Evolutionary conservation across 2,797 vertebrate species (phyloP).

Genomic region (Leptodactylus fallax): DNA sequence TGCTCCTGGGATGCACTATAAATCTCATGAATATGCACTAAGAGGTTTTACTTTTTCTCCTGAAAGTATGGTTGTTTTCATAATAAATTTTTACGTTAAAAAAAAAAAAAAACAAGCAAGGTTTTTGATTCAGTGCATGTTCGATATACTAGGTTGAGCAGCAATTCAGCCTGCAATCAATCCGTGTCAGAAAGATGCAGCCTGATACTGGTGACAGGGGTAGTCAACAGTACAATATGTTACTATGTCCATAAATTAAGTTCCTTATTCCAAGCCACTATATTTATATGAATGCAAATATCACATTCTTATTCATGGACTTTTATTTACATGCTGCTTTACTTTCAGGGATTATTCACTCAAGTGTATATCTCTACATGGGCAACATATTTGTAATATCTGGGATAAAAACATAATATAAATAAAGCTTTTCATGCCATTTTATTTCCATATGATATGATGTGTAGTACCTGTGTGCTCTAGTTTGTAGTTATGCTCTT

Average conservation of each 20-base stretch:
- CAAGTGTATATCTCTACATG: no score
- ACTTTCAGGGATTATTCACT: no score
- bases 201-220: not conserved
- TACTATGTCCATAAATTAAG: not conserved
- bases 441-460: no score
- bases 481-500: no score
- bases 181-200: not conserved
- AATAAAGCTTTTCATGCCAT: no score
- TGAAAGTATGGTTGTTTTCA: slow-evolving; percentile 45
- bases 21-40: slow-evolving; percentile 61
- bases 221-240: slow-evolving; percentile 1
- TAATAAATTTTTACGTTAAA: slow-evolving; percentile 36
- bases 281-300: slow-evolving; percentile 18
- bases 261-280: not conserved
- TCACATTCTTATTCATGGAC: not conserved
- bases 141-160: slow-evolving; percentile 4
- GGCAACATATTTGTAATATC: no score
- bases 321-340: no score
- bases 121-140: slow-evolving; percentile 1
- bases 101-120: slow-evolving; percentile 30
- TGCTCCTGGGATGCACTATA: slow-evolving; percentile 49
- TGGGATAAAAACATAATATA: no score
- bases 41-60: slow-evolving; percentile 36
- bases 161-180: slow-evolving; percentile 26
- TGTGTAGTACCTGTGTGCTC: no score